phyloP scores from a whole-genome alignment of 1,140 invertebrate species.

The Chymomyza costata region DNA sequence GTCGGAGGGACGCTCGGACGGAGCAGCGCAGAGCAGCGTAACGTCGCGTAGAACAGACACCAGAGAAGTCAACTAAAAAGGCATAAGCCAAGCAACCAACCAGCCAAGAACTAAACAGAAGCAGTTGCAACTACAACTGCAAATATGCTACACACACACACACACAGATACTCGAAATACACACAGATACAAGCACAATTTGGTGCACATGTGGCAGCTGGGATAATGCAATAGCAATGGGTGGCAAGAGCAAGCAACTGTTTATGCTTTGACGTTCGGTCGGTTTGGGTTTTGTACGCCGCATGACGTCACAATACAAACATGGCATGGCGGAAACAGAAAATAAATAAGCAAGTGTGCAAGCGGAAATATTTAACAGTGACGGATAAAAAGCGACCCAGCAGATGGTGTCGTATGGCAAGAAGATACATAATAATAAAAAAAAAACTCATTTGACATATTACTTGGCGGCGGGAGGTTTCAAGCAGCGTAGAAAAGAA shows the following conservation, averaged over 20 bases:
- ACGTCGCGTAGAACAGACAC: constrained; percentile 10
- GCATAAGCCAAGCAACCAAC: not conserved
- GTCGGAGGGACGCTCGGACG: no score
- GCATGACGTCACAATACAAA: constrained; percentile 22
- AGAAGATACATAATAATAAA: no score
- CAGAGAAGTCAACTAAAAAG: constrained; percentile 1
- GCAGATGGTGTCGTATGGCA: no score
- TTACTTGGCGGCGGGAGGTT: no score
- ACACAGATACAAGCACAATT: not conserved
- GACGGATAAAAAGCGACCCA: constrained; percentile 36
- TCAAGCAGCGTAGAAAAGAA: not conserved
- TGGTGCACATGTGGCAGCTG: constrained; percentile 19
- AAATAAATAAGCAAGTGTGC: constrained; percentile 70
- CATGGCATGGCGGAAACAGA: constrained; percentile 52
- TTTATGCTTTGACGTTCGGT: not conserved
- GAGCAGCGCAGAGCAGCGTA: constrained; percentile 15
- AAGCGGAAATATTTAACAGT: constrained; percentile 69
- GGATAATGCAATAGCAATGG: no score
- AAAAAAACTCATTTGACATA: not conserved
- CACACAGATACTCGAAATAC: no score
- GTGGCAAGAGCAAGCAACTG: constrained; percentile 26
- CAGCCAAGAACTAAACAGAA: constrained; percentile 20
- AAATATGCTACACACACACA: not conserved
- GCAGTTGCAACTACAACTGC: not conserved
- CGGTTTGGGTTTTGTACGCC: constrained; percentile 26